These are phyloP conservation scores for Passer domesticus DNA, from an alignment of 2,113 vertebrate genomes.

Conservation along the genomic window DNA sequence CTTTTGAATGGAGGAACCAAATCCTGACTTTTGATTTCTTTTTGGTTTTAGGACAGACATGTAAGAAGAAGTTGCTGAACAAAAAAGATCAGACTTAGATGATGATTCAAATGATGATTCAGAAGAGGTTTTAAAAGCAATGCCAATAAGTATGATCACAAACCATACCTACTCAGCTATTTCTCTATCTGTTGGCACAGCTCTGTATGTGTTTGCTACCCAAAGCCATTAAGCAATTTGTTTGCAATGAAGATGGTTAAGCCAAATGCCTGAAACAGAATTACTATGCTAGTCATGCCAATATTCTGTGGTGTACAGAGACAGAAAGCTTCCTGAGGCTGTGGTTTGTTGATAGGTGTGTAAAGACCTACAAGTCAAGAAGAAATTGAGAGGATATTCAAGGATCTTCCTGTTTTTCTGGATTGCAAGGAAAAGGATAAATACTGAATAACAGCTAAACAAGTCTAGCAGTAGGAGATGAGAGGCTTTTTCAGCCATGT, in stretches of 20 bases:
- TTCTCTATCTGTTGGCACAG: neutral
- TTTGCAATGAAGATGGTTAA: neutral
- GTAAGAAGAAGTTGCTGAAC: neutral
- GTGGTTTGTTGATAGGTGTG: neutral
- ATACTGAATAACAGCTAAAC: neutral
- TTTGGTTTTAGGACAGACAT: neutral
- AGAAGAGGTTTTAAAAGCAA: slow-evolving; percentile 24
- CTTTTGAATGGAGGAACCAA: neutral
- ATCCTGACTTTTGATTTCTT: neutral
- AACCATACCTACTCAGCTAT: neutral
- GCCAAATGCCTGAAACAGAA: neutral
- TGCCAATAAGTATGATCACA: neutral
- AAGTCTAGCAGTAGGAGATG: neutral
- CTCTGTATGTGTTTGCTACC: neutral
- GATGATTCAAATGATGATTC: neutral
- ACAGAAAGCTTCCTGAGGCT: neutral
- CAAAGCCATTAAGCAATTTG: slow-evolving; percentile 26
- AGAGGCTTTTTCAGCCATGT: neutral
- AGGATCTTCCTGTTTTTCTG: neutral
- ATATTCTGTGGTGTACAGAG: neutral
- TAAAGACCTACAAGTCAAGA: neutral
- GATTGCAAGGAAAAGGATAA: neutral
- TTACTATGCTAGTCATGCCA: neutral
- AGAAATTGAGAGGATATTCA: neutral
- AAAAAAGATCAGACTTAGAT: neutral